Evolutionary conservation across 2,797 vertebrate genomes (phyloP), one percentile per base, ranked within the genome.

Genomic region (Telmatherina bonti): DNA sequence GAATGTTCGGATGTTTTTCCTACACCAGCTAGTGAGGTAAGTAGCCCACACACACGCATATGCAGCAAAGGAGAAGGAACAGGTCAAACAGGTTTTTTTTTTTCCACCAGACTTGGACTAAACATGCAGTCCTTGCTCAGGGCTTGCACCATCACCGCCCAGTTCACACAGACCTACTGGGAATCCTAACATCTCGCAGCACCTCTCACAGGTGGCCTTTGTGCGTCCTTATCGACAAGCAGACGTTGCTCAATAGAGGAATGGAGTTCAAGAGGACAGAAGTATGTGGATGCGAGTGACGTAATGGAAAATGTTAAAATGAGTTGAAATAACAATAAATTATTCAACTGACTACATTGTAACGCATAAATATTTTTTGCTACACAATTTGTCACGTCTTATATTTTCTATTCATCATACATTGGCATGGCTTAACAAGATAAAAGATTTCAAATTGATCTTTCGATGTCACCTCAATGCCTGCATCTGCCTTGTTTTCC

Each of bases 1-100:
- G 87, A 90, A 85, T 76, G 84, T 88, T 93, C 90, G 91, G 93
- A 94, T 95, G 93, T 94, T 94, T 93, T 93, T 86, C 84, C 82
- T 61, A 6, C 35, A 82, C 78, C 81, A 73, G 54, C 69, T 73
- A 74, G 85, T 88, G 90, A 92, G 90, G 88, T 88, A 85, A 88
- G 88, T 72, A 84, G 89, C 84, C 91, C 89, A 86, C 89, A 88
- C 87, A 68, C 57, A 70, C 72, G 58, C 75, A 75, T 79, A 77
- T 64, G 58, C 69, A 67, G 68, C 59, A 79, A 68, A 57, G 54
- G 74, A 73, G 64, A 54, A 12, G 51, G 69, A 81, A 89, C 91
- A 79, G 85, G 88, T 93, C 89, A 31, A 77, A 72, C 83, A 70
- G 75, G 89, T 91, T 90, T 88, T 88, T 86, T 88, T 87, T 88